Evolutionary conservation across 2,113 vertebrate genomes (phyloP).

Genomic region (Triplophysa siluroides): DNA sequence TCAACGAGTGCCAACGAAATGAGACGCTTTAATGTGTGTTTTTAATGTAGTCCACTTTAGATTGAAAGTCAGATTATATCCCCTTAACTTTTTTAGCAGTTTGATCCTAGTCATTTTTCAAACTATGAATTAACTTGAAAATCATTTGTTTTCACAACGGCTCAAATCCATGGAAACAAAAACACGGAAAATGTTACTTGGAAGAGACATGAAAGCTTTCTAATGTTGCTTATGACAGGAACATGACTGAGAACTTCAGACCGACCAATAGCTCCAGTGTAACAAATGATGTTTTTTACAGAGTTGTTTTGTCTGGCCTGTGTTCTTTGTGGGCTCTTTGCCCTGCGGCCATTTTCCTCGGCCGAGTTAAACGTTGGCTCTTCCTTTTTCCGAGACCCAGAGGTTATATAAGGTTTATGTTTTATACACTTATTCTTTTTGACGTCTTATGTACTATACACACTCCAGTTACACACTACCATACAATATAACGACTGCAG

Average conservation of each 20-base stretch:
- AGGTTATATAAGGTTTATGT: slow-evolving; percentile 23
- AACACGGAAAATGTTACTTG: background rate
- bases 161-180: slow-evolving; percentile 15
- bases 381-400: slow-evolving; percentile 36
- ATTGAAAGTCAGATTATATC: slow-evolving; percentile 26
- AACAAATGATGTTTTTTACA: slow-evolving; percentile 11
- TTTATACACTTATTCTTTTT: background rate
- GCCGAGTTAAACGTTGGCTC: background rate
- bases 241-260: background rate
- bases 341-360: slow-evolving; percentile 27
- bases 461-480: background rate
- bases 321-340: slow-evolving; percentile 38
- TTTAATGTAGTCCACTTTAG: slow-evolving; percentile 8
- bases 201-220: slow-evolving; percentile 10
- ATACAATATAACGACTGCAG: background rate
- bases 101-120: slow-evolving; percentile 5
- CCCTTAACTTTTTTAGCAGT: slow-evolving; percentile 17
- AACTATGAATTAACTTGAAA: slow-evolving; percentile 12
- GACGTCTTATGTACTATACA: background rate
- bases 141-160: slow-evolving; percentile 5
- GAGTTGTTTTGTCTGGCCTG: slow-evolving; percentile 28
- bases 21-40: slow-evolving; percentile 31
- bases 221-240: background rate
- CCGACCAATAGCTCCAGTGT: background rate
- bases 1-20: slow-evolving; percentile 20